Evolutionary conservation across 2,797 vertebrate genomes (phyloP).

Genomic region (Champsocephalus esox): DNA sequence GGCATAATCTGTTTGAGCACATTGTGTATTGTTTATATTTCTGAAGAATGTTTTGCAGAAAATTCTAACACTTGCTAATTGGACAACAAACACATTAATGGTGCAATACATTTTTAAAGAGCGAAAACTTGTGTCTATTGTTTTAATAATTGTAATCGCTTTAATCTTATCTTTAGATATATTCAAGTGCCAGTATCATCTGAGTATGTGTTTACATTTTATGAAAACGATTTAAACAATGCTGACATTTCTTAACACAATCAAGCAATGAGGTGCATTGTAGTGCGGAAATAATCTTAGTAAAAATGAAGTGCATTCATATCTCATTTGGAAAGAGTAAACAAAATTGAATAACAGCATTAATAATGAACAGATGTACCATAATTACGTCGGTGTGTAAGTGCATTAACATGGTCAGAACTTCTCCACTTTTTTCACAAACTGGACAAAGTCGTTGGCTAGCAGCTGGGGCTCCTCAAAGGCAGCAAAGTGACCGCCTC

Average conservation of each 20-base stretch:
- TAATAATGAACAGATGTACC: constrained; percentile 12
- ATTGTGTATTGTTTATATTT: constrained; percentile 29
- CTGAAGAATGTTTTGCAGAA: constrained; percentile 28
- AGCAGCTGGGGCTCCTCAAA: constrained; percentile 90
- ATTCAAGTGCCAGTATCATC: constrained; percentile 13
- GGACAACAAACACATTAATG: constrained; percentile 9
- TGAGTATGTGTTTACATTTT: constrained; percentile 42
- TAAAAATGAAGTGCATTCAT: constrained; percentile 1
- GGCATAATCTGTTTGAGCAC: background rate
- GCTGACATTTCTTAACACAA: constrained; percentile 14
- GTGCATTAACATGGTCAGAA: constrained; percentile 32
- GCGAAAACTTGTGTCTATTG: constrained; percentile 30
- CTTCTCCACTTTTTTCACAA: constrained; percentile 87
- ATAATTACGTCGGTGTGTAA: background rate
- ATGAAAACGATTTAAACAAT: constrained; percentile 27
- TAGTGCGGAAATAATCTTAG: background rate
- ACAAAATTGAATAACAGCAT: background rate
- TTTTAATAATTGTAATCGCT: constrained; percentile 21
- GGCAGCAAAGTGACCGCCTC: constrained; percentile 91
- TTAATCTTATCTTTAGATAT: constrained; percentile 10
- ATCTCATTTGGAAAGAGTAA: constrained; percentile 9
- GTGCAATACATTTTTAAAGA: constrained; percentile 58
- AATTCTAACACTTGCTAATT: background rate
- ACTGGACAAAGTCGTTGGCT: constrained; percentile 85
- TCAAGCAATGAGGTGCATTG: background rate